Evolutionary conservation across 2,888 invertebrate species (phyloP).

Genomic region (Dysmachus trigonus): DNA sequence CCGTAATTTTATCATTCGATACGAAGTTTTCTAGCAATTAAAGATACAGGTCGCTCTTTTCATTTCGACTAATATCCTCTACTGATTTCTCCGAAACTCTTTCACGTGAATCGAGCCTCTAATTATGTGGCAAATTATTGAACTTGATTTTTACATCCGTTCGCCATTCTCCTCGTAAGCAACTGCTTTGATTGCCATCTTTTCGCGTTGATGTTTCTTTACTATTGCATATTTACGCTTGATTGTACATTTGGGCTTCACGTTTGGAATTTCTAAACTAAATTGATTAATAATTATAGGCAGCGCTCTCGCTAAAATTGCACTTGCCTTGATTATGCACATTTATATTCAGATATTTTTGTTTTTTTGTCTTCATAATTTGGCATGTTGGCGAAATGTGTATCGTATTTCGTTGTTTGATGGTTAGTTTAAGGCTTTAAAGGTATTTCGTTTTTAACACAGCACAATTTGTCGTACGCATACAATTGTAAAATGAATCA

Average conservation of each 20-base stretch:
- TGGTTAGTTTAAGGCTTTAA: not conserved
- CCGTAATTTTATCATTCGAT: not conserved
- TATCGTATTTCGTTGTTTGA: not conserved
- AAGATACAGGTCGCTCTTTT: not conserved
- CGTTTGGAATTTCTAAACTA: not conserved
- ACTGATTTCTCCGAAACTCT: not conserved
- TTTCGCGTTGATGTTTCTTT: not conserved
- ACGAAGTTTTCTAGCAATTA: not conserved
- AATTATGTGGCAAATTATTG: conserved; percentile 4
- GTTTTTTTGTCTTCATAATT: not conserved
- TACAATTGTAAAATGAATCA: no score
- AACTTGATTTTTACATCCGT: conserved; percentile 2
- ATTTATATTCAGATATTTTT: not conserved
- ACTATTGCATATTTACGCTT: not conserved
- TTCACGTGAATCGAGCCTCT: not conserved
- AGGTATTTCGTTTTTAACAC: not conserved
- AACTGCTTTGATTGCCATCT: not conserved
- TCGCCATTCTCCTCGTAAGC: not conserved
- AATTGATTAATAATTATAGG: not conserved
- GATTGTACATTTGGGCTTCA: not conserved
- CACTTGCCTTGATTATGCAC: not conserved
- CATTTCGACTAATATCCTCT: not conserved
- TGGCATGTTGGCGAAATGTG: not conserved
- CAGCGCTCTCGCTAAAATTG: not conserved
- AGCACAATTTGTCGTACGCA: not conserved